Percentiles rank a stretch among this genome's conserved stretches.
These are phyloP conservation scores for Odocoileus virginianus DNA, from an alignment of 2,113 vertebrate species.

Conservation along the genomic window DNA sequence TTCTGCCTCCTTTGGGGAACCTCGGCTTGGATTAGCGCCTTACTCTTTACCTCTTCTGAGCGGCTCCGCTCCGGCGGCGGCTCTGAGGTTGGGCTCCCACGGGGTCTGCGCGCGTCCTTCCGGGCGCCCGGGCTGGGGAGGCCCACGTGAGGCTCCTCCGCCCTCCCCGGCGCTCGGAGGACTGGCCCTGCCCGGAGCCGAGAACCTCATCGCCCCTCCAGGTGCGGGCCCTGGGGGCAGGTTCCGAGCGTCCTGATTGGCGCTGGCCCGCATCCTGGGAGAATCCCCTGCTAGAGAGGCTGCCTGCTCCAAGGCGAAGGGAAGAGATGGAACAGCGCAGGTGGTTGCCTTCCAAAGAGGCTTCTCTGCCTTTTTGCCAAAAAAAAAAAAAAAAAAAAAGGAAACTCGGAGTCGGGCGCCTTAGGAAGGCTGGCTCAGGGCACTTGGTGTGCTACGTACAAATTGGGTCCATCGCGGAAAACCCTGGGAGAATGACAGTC, in stretches of 20 bases:
- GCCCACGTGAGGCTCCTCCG: slow-evolving; percentile 13
- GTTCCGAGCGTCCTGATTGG: slow-evolving; percentile 11
- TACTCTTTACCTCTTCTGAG: neutral
- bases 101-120: neutral
- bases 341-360: neutral
- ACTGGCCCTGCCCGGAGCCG: neutral
- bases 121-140: neutral
- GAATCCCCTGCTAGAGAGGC: neutral
- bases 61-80: neutral
- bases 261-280: neutral
- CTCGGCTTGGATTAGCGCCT: neutral
- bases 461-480: neutral
- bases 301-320: neutral
- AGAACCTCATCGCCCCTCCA: neutral
- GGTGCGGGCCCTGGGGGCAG: slow-evolving; percentile 24
- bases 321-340: neutral
- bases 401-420: fast-evolving
- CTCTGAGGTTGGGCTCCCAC: neutral
- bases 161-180: neutral
- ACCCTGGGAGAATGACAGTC: neutral
- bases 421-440: neutral
- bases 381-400: neutral
- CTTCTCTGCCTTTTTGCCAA: neutral
- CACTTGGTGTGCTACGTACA: neutral
- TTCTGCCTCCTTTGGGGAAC: neutral